These are phyloP conservation scores for Lysandra bellargus DNA, from an alignment of 2,888 invertebrate species.

Conservation along the genomic window DNA sequence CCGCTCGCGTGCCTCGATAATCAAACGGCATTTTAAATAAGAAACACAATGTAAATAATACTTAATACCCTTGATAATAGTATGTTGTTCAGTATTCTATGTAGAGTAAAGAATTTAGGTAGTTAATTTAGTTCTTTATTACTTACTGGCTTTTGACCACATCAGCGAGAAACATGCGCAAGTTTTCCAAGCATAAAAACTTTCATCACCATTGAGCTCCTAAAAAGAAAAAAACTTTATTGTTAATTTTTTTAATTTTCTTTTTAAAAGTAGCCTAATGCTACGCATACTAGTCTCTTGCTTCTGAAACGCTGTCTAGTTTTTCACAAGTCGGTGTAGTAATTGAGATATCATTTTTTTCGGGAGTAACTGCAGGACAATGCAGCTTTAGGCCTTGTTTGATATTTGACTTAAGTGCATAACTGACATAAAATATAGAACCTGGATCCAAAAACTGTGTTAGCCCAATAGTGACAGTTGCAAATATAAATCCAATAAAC, in stretches of 20 bases:
- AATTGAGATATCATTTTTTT: not conserved
- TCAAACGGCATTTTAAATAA: constrained; percentile 48
- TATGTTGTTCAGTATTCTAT: not conserved
- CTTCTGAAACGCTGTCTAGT: no score
- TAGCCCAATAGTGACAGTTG: not conserved
- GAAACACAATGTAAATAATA: constrained; percentile 41
- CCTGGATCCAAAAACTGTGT: not conserved
- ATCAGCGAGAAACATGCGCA: no score
- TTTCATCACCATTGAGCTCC: no score
- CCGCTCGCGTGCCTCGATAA: constrained; percentile 38
- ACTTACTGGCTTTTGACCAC: no score
- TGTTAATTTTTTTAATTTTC: no score
- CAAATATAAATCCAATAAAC: not conserved
- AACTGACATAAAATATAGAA: not conserved
- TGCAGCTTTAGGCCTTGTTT: no score
- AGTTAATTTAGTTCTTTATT: not conserved
- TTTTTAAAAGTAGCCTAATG: no score
- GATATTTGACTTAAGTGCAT: not conserved
- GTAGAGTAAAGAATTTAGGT: not conserved
- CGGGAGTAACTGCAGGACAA: no score
- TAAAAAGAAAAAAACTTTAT: no score
- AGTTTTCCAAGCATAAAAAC: no score
- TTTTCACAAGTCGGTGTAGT: no score
- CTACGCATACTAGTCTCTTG: no score
- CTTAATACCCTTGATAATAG: constrained; percentile 1